Evolutionary conservation across 2,888 invertebrate species (phyloP).

Genomic region (Cheilosia vernalis): DNA sequence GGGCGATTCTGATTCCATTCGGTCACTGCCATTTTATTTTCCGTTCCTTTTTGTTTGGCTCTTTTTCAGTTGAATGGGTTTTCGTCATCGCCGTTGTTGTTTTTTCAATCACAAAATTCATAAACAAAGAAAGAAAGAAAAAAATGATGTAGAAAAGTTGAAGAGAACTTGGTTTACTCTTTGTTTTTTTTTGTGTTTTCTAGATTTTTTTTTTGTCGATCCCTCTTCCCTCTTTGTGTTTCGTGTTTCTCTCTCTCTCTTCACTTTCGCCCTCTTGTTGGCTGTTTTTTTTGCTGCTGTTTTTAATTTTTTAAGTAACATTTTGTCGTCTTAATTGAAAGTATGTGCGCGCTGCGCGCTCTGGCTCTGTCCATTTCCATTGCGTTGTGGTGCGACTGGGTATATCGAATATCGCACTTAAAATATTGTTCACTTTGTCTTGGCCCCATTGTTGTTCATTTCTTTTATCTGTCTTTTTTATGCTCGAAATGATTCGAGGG

Average conservation of each 20-base stretch:
- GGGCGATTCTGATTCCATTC: slow-evolving; percentile 39
- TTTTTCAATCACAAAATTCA: slow-evolving; percentile 26
- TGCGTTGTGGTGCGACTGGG: slow-evolving; percentile 9
- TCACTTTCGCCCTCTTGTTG: slow-evolving; percentile 55
- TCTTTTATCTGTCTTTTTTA: not conserved
- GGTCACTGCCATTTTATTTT: slow-evolving; percentile 64
- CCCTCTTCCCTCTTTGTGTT: not conserved
- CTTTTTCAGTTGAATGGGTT: slow-evolving; percentile 21
- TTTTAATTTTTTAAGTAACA: slow-evolving; percentile 22
- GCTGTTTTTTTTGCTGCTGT: not conserved
- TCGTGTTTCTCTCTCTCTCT: slow-evolving; percentile 14
- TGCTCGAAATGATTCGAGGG: slow-evolving; percentile 4
- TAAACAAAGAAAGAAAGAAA: slow-evolving; percentile 10
- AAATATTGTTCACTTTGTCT: slow-evolving; percentile 45
- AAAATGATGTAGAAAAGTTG: not conserved
- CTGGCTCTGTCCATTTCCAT: not conserved
- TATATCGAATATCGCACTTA: slow-evolving; percentile 41
- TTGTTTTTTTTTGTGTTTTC: not conserved
- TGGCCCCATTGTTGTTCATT: slow-evolving; percentile 26
- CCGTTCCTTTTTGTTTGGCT: slow-evolving; percentile 20
- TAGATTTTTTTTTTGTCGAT: no score
- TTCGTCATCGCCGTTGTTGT: slow-evolving; percentile 1
- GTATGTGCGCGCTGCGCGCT: slow-evolving; percentile 16
- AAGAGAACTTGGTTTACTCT: not conserved
- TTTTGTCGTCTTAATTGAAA: slow-evolving; percentile 63